Base-by-base conservation (phyloP, 2,797 vertebrate species). In the Thamnophis elegans region DNA sequence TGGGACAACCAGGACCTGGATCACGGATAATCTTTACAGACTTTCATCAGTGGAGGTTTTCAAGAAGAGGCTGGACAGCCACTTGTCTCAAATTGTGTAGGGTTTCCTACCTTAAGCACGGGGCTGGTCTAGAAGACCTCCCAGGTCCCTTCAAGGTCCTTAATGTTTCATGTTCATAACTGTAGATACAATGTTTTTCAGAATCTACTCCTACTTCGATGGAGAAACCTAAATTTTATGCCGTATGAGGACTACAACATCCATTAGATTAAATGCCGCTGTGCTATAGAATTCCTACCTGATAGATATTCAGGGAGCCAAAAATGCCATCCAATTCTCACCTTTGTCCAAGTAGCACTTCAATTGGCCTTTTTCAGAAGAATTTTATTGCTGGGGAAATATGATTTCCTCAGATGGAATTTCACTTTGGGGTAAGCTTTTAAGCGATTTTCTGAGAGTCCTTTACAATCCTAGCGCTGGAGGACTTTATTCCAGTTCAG, bases 151-250 rank as follows among this genome's bases (percentile, higher is more conserved):
- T 32, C n/a, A 13, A 68, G 11, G 47, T 47, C 47, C n/a, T 5
- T 68, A 6, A 8, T 32, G 1, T 32, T 68, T 26, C n/a, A 14
- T 16, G 65, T 36, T 73, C 16, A 9, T 73, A 65, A 9, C 90
- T 28, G 5, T 10, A 68, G 36, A 78, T 42, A 42, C 3, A 5
- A 22, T 10, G 8, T 25, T 47, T 1, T 25, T 22, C 36, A 47
- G 18, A 47, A 25, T 47, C 20, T 25, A 25, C 36, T 78, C 36
- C 36, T 22, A 47, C 0, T 0, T 0, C 0, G 0, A 8, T 93
- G 89, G 82, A 92, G 22, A 59, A 42, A n/a, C 16, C 28, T 36
- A 18, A 54, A 20, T 14, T 85, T 47, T 89, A 14, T 60, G 32
- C n/a, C 26, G 42, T n/a, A 60, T 10, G 58, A 28, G 42, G 14